Conservation (phyloP, 2,113 vertebrate genomes). For the Orycteropus afer region DNA sequence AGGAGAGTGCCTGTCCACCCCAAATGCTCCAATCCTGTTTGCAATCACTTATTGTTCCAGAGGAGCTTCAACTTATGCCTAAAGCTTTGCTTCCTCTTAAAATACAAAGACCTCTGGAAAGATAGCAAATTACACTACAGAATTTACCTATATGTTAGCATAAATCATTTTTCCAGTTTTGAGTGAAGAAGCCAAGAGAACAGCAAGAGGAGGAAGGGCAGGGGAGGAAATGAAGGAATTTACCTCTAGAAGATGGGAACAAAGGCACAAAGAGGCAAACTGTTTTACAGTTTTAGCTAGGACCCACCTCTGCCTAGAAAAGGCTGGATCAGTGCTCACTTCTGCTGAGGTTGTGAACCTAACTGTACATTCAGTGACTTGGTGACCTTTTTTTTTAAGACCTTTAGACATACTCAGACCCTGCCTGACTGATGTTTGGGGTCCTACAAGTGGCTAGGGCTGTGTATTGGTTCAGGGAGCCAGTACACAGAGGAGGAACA, state of each 20-base stretch:
- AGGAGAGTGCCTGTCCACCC: background rate
- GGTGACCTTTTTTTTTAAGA: background rate
- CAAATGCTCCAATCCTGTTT: background rate
- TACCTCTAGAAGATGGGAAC: fast-evolving
- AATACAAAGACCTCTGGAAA: background rate
- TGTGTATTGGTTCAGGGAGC: background rate
- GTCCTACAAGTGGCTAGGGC: background rate
- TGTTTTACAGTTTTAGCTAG: too few species aligned
- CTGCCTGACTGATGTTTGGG: background rate
- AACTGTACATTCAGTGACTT: background rate
- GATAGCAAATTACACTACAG: background rate
- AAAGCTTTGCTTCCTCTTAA: background rate
- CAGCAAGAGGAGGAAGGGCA: background rate
- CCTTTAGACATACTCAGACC: background rate
- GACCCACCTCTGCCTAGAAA: background rate
- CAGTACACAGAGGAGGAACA: background rate
- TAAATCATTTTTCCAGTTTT: background rate
- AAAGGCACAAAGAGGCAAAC: background rate
- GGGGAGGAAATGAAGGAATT: background rate
- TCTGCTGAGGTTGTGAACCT: background rate
- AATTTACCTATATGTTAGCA: background rate
- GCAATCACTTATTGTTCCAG: background rate
- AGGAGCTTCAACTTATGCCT: background rate
- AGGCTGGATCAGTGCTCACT: background rate
- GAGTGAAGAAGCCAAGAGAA: background rate